Evolutionary conservation across 2,888 invertebrate species (phyloP).

Genomic region (Diaperis boleti): DNA sequence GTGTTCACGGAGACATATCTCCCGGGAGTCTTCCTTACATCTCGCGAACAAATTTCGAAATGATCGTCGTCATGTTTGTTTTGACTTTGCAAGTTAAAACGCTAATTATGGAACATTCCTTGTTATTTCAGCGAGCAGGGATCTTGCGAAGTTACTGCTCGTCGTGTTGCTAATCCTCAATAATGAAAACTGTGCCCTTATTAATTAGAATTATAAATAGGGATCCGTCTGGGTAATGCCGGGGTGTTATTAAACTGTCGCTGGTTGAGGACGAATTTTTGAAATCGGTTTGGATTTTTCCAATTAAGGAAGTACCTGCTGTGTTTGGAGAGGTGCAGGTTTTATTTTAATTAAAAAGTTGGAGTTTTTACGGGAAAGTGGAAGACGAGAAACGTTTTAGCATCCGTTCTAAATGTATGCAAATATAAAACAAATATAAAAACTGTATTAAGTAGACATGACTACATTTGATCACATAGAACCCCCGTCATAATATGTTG

Average conservation of each 20-base stretch:
- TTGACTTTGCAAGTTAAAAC: constrained; percentile 1
- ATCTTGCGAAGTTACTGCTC: background rate
- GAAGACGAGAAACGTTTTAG: too few species aligned
- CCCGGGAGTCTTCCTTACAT: constrained; percentile 10
- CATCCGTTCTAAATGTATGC: too few species aligned
- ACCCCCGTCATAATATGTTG: too few species aligned
- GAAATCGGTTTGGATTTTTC: constrained; percentile 3
- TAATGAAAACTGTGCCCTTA: constrained; percentile 15
- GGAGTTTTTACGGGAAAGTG: background rate
- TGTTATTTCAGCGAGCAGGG: background rate
- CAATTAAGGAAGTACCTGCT: constrained; percentile 7
- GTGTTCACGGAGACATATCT: constrained; percentile 10
- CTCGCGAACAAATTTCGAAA: background rate
- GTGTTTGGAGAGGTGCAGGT: background rate
- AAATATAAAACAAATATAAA: too few species aligned
- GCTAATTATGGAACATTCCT: constrained; percentile 13
- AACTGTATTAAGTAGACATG: too few species aligned
- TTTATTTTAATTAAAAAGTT: constrained; percentile 4
- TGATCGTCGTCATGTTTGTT: background rate
- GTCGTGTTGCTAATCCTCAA: constrained; percentile 14
- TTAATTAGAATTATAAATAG: constrained; percentile 27
- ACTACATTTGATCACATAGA: too few species aligned
- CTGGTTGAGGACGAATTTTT: background rate
- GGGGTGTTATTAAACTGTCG: constrained; percentile 15
- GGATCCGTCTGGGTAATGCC: constrained; percentile 7